Evolutionary conservation across 1,140 invertebrate genomes (phyloP), one percentile per base, ranked within the genome.

Genomic region (Coelopa frigida): DNA sequence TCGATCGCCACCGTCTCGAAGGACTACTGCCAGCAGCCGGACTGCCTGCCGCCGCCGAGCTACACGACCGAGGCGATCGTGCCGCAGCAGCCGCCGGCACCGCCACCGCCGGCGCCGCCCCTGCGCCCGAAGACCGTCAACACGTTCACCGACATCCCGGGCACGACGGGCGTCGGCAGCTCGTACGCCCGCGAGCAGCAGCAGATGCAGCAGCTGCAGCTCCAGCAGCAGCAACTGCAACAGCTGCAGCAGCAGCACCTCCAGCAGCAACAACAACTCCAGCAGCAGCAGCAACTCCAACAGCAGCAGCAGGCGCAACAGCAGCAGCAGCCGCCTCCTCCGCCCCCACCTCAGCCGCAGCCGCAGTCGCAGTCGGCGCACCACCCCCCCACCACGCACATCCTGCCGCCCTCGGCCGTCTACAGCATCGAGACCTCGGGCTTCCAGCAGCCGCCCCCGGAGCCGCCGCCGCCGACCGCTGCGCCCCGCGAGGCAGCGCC

Each of bases 1-100:
- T 68, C 58, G 22, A 65, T 70, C 53, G 59, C 67, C 31, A 70
- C 67, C 3, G 66, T 69, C 11, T 70, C 67, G 1, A 68, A 66
- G 54, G 64, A 70, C 43, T 69, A 68, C 32, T 68, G 58, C 49
- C 61, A 65, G 45, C 61, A 66, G 55, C 53, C 65, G 43, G 65
- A 63, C 48, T 68, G 61, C 47, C 55, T 68, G 47, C 59, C 63
- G 5, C 63, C 61, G 39, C 46, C 55, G n/a, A 17, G 42, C 35
- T 5, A 32, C 44, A 11, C 57, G 32, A 26, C 58, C 35, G 40
- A 51, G 12, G 35, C 45, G 15, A 43, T 44, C 26, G 42, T 44
- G 24, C 43, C 48, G n/a, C 44, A 46, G 17, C 32, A 36, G 7
- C 5, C 32, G 17, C 44, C 51, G 18, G 59, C 59, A 48, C 61